These are phyloP conservation scores for Pelusios castaneus DNA, from an alignment of 2,113 vertebrate species.

Conservation along the genomic window DNA sequence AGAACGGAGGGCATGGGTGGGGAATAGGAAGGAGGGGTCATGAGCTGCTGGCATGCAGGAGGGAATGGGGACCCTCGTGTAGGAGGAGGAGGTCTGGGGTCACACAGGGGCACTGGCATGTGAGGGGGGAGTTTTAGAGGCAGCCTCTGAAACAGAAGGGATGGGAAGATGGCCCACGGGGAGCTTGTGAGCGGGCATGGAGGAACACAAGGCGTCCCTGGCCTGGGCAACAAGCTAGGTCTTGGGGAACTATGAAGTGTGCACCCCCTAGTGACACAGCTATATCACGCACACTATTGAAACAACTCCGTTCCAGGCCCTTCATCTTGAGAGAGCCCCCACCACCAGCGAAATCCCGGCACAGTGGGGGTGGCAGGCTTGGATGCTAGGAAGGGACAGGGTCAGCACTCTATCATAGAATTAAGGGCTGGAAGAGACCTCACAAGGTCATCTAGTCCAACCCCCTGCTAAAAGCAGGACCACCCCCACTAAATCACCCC, in stretches of 20 bases:
- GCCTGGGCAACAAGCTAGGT: background rate
- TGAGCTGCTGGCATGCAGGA: background rate
- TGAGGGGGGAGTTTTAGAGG: background rate
- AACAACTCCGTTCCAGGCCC: background rate
- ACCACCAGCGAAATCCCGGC: background rate
- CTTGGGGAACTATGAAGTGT: rapidly evolving
- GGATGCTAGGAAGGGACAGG: background rate
- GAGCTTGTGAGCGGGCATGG: background rate
- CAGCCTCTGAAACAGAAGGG: background rate
- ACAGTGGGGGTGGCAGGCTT: no score
- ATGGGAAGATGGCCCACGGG: background rate
- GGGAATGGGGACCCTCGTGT: background rate
- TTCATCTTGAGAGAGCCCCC: no score
- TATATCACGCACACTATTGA: background rate
- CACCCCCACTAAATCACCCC: no score
- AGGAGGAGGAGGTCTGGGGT: background rate
- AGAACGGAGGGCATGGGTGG: background rate
- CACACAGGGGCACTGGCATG: background rate
- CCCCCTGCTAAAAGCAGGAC: no score
- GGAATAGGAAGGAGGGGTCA: background rate
- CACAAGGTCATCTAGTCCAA: no score
- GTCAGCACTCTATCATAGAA: no score
- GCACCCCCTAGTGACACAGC: background rate
- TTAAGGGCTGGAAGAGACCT: no score
- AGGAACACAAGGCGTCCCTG: background rate